Conservation (phyloP, 2,797 vertebrate species). For the Ctenopoma kingsleyae region DNA sequence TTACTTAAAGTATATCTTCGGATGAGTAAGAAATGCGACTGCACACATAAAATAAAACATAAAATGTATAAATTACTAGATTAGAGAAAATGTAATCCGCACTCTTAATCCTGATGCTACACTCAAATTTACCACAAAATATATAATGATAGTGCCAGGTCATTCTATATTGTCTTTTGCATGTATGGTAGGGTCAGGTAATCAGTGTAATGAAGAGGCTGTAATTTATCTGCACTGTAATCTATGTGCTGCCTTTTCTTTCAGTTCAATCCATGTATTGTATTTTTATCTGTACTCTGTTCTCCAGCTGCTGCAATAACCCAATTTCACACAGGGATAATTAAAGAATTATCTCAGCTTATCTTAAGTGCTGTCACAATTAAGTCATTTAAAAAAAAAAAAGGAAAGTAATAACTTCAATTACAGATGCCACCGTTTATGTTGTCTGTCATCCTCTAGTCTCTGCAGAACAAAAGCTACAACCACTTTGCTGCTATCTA, state of each 20-base stretch:
- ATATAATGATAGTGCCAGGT: too few relatives aligned
- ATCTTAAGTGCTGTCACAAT: constrained; percentile 32
- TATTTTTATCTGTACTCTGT: constrained; percentile 20
- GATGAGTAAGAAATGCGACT: too few relatives aligned
- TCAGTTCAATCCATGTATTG: constrained; percentile 3
- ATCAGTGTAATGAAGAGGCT: not conserved
- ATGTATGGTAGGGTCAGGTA: too few relatives aligned
- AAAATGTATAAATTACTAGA: not conserved
- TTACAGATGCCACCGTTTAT: constrained; percentile 5
- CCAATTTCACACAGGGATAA: constrained; percentile 31
- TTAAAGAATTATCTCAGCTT: constrained; percentile 32
- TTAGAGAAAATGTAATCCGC: not conserved
- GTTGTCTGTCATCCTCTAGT: constrained; percentile 80
- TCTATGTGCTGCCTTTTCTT: constrained; percentile 1
- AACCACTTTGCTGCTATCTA: constrained; percentile 99
- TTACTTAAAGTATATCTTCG: not conserved
- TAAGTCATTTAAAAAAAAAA: constrained; percentile 10
- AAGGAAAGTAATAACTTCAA: constrained; percentile 21
- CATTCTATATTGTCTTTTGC: too few relatives aligned
- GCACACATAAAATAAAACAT: too few relatives aligned
- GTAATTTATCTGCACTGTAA: constrained; percentile 12
- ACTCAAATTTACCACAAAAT: too few relatives aligned
- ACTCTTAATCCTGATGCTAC: not conserved
- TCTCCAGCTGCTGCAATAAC: constrained; percentile 20
- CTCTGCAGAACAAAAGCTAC: constrained; percentile 98